Conservation (phyloP, 2,888 invertebrate species). For the Stenodera caucasica region DNA sequence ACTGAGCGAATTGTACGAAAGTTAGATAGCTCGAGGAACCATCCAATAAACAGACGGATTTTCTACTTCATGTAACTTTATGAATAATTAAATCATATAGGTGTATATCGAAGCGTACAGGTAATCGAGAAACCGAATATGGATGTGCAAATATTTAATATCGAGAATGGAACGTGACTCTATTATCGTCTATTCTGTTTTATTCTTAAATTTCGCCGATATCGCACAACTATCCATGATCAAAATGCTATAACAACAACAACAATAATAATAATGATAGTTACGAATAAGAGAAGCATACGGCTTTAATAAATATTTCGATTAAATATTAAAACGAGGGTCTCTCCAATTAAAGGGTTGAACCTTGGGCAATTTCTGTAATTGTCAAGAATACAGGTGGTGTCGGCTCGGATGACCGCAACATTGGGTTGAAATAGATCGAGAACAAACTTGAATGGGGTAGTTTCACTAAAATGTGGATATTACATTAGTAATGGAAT, state of each 20-base stretch:
- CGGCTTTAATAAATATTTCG: neutral
- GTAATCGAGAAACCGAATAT: neutral
- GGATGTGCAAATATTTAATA: conserved; percentile 3
- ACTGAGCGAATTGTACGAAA: neutral
- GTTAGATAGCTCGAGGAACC: neutral
- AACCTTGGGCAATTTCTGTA: too few relatives aligned
- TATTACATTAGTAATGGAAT: neutral
- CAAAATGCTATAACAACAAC: neutral
- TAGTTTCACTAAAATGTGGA: neutral
- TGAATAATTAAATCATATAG: conserved; percentile 1
- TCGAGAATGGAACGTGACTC: neutral
- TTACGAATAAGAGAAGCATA: neutral
- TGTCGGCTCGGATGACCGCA: too few relatives aligned
- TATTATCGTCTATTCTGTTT: neutral
- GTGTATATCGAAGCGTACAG: neutral
- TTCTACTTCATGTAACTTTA: neutral
- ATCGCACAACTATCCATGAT: neutral
- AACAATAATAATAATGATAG: too few relatives aligned
- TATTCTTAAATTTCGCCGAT: neutral
- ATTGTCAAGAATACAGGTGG: too few relatives aligned
- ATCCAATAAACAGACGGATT: neutral
- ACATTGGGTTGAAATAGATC: too few relatives aligned
- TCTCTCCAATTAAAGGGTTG: too few relatives aligned
- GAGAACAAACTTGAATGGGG: too few relatives aligned
- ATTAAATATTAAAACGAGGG: neutral